A percentile compares a stretch with the other conserved stretches of the same genome.
These are phyloP conservation scores for Orbicella faveolata DNA, from an alignment of 64 coral and sea anemone species.

Conservation along the genomic window DNA sequence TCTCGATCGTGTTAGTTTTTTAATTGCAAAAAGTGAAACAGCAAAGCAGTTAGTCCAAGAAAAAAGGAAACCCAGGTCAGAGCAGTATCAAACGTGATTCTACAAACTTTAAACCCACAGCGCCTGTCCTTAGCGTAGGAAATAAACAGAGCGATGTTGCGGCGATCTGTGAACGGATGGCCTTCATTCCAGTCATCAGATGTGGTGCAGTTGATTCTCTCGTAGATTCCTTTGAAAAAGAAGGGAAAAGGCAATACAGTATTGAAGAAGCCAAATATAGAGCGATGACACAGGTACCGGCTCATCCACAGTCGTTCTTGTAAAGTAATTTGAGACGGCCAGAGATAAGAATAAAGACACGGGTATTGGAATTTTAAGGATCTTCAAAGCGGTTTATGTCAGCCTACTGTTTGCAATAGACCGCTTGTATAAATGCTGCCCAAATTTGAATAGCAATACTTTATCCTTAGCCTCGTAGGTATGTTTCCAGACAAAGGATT, in stretches of 20 bases:
- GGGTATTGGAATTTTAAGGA: too few relatives aligned
- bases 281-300: neutral
- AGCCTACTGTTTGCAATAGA: too few relatives aligned
- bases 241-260: neutral
- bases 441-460: too few relatives aligned
- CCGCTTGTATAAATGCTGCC: too few relatives aligned
- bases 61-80: neutral
- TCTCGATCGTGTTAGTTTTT: too few relatives aligned
- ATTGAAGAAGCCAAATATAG: neutral
- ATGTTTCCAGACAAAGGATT: too few relatives aligned
- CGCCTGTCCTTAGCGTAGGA: neutral
- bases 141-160: neutral
- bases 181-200: conserved; percentile 12
- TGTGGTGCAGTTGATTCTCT: conserved; percentile 11
- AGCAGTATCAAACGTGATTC: conserved; percentile 1
- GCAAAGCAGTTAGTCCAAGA: neutral
- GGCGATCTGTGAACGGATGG: conserved; percentile 1
- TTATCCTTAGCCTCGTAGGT: too few relatives aligned
- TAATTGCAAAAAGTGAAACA: neutral
- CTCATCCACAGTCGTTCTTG: too few relatives aligned
- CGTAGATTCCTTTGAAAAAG: neutral
- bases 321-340: too few relatives aligned
- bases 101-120: neutral
- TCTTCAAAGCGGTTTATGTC: too few relatives aligned
- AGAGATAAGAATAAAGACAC: too few relatives aligned